Conservation (phyloP, 53 echinoderm and acorn worm genomes). For the Arbacia lixula region DNA sequence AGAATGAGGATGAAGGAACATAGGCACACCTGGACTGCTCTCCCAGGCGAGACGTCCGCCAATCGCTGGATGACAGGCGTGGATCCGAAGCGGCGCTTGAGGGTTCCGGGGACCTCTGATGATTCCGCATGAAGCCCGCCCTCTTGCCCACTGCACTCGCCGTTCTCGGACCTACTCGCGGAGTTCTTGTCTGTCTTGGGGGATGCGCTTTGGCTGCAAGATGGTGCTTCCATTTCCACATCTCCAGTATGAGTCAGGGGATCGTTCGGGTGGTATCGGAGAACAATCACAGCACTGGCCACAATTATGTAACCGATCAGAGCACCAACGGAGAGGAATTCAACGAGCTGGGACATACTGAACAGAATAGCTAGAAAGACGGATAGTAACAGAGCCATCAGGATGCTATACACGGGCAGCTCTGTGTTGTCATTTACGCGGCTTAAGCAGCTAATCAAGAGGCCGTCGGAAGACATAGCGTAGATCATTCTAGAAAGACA, state of each 20-base stretch:
- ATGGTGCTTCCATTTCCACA: neutral
- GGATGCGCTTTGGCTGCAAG: neutral
- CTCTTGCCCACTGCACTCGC: neutral
- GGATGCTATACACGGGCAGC: constrained; percentile 63
- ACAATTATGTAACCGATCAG: constrained; percentile 71
- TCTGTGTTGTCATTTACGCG: constrained; percentile 51
- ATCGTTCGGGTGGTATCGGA: constrained; percentile 68
- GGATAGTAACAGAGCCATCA: constrained; percentile 50
- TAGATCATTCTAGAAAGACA: constrained; percentile 68
- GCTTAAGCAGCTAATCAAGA: constrained; percentile 55
- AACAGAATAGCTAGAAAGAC: constrained; percentile 62
- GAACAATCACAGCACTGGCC: constrained; percentile 56
- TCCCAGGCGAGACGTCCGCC: neutral
- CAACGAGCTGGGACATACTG: constrained; percentile 63
- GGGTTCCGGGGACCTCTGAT: constrained; percentile 10
- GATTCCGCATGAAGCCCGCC: neutral
- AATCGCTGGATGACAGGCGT: neutral
- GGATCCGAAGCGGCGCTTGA: constrained; percentile 29
- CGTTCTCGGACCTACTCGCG: neutral
- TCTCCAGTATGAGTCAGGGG: neutral
- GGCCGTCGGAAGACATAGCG: constrained; percentile 79
- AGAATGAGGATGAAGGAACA: constrained; percentile 4
- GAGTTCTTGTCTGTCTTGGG: too few species aligned
- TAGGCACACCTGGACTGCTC: constrained; percentile 1
- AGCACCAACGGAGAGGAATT: constrained; percentile 87